phyloP scores from a whole-genome alignment of 2,797 vertebrate species.

The Coregonus sp. region DNA sequence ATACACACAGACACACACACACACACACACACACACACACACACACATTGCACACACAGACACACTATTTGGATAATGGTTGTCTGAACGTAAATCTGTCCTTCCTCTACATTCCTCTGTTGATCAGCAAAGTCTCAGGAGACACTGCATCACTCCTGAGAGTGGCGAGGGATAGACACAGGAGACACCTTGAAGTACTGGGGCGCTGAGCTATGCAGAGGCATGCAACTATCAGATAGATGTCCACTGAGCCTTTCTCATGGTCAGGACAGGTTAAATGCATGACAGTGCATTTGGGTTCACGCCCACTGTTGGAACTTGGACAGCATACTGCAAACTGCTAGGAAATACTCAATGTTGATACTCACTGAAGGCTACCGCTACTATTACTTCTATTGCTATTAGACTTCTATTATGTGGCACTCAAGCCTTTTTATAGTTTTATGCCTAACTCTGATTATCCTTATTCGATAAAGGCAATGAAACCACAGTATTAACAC shows the following conservation, averaged over 20 bases:
- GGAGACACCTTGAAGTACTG: slow-evolving; percentile 10
- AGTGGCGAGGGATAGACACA: background rate
- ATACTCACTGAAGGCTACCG: background rate
- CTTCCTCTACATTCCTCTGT: slow-evolving; percentile 18
- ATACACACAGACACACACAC: too few species aligned
- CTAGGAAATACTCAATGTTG: background rate
- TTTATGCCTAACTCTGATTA: background rate
- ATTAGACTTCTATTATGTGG: background rate
- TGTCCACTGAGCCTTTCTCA: background rate
- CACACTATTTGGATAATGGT: slow-evolving; percentile 34
- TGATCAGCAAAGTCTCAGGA: background rate
- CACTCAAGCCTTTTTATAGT: background rate
- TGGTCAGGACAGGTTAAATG: background rate
- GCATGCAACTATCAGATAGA: background rate
- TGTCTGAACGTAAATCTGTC: slow-evolving; percentile 10
- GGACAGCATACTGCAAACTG: background rate
- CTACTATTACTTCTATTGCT: background rate
- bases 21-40: background rate
- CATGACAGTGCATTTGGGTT: background rate
- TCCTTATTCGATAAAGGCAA: background rate
- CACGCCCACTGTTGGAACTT: background rate
- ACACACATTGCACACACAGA: background rate
- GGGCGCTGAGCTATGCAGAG: background rate
- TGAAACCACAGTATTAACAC: background rate
- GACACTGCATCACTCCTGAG: slow-evolving; percentile 1